phyloP scores from a whole-genome alignment of 2,113 vertebrate genomes.

The Syrmaticus mikado region DNA sequence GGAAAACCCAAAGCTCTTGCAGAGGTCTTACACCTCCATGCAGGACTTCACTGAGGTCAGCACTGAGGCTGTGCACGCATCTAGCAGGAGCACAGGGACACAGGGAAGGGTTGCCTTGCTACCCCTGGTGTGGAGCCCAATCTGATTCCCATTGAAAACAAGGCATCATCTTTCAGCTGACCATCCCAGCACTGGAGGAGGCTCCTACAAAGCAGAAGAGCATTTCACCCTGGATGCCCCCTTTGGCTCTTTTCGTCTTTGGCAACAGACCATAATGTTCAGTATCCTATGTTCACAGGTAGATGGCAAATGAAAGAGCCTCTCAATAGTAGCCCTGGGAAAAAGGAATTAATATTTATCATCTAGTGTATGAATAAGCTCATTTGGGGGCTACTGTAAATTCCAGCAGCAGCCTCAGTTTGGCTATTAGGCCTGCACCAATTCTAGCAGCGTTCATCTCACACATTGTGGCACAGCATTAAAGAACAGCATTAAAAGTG shows the following conservation, averaged over 20 bases:
- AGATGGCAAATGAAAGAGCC: conserved; percentile 12
- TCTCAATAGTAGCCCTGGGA: neutral
- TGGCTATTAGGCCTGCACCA: neutral
- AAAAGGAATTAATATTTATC: neutral
- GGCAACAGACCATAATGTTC: neutral
- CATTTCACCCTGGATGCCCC: neutral
- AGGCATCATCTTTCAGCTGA: neutral
- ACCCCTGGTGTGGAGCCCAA: neutral
- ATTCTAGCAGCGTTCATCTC: conserved; percentile 13
- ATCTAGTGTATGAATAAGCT: neutral
- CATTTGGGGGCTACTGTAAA: neutral
- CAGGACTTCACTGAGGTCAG: neutral
- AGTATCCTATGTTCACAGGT: neutral
- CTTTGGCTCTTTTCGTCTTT: conserved; percentile 4
- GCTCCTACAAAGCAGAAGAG: neutral
- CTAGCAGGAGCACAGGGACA: neutral
- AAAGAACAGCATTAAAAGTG: conserved; percentile 11
- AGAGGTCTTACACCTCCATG: neutral
- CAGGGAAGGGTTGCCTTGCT: accelerated
- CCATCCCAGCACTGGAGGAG: neutral
- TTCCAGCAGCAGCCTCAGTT: neutral
- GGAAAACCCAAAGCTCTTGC: neutral
- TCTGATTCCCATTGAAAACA: neutral
- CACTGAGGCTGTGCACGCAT: neutral
- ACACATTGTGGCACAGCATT: neutral